Base-by-base conservation (phyloP, 2,113 vertebrate genomes). In the Rattus rattus region DNA sequence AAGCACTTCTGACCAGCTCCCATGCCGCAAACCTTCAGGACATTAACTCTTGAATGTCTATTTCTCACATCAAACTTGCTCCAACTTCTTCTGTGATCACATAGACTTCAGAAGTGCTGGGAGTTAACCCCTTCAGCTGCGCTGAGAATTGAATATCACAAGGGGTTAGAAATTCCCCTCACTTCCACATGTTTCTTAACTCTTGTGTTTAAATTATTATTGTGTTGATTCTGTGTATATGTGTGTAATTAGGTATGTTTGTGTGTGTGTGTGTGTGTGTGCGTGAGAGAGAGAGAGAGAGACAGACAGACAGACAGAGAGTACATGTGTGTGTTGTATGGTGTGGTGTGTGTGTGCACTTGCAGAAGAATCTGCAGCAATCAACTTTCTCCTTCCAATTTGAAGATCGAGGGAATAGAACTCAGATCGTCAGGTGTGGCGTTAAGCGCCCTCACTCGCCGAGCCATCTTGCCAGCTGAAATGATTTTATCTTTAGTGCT, bases 261-360 rank as follows among this genome's bases (percentile, higher is more conserved):
- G 22, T 26, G 9, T 75, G 26, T 30, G 28, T 3, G 5, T 7
- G 5, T 16, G 43, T 26, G 13, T 5, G 5, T 7, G 1, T 30
- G 13, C 9, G 13, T 16, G 75, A 43, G 2, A 43, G 43, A 43
- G 2, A 43, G 43, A 43, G 2, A 43, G 43, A 43, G 2, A 43
- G 43, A 43, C 43, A 43, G 43, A 43, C 43, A 43, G 43, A 43
- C 43, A 43, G 43, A 43, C 43, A 43, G 43, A 43, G 75, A 4
- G 69, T 72, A 14, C 28, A 1, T 72, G 69, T 19, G 5, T 72
- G 69, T 19, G 12, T 33, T 56, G 10, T 69, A 16, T n/a, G 36
- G 0, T 3, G 1, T 1, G 4, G n/a, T 20, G 20, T 7, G 5
- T 3, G 1, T 75, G 22, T 12, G 11, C 22, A 26, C 43, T 77